Evolutionary conservation across 1,140 invertebrate species (phyloP), one percentile per base, ranked within the genome.

Genomic region (Andrena cerasifolii): DNA sequence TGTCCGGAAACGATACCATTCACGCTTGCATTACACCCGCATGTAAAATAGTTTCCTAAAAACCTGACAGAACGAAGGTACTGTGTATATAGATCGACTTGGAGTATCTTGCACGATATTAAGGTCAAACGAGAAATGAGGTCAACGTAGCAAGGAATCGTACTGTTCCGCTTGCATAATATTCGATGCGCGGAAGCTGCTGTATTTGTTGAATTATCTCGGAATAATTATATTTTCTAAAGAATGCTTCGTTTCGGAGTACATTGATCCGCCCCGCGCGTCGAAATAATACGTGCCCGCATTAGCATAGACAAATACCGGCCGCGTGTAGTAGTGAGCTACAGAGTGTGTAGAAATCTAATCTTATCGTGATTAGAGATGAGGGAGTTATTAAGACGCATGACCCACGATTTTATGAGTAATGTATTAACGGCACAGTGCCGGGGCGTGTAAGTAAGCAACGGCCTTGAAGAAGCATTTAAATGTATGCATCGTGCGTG

Each of bases 61-160:
- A 54, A 59, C 0, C n/a, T 76, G 24, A 68, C 40, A 76, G 31
- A 53, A 51, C 24, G 16, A 8, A 45, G 36, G 40, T 36, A n/a
- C 21, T 76, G n/a, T n/a, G n/a, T n/a, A 43, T 76, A 68, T 68
- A 68, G 73, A 68, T 72, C 58, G 53, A 51, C 45, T 80, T 67
- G 47, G 59, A 78, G 77, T 70, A 74, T 75, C 68, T 54, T 76
- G 58, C 54, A 51, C 51, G 72, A 84, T 84, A 86, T 84, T 89
- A 87, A 88, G 89, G 89, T 88, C 89, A 89, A 84, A 84, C 70
- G 85, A 83, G 84, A 85, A 90, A 90, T 89, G 87, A 84, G 89
- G 88, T 88, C 86, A 87, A 76, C 45, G 82, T 83, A 82, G 87
- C 86, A 83, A 81, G 72, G 85, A 86, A 86, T 84, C 80, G 66